phyloP scores from a whole-genome alignment of 2,888 invertebrate genomes.

The Seira ritae region DNA sequence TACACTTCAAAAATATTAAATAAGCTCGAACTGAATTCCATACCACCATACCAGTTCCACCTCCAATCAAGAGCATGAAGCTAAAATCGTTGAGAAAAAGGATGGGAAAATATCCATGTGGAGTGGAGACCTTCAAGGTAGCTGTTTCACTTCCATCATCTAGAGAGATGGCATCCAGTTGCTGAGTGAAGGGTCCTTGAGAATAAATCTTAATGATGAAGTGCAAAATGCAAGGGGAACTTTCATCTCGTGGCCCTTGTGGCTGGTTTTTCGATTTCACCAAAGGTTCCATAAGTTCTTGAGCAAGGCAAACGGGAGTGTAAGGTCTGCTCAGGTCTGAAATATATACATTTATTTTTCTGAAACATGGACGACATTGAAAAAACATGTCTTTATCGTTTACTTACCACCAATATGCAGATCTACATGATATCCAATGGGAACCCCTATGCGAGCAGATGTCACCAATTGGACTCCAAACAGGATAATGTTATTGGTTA shows the following conservation, averaged over 20 bases:
- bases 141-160: slow-evolving; percentile 48
- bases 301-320: slow-evolving; percentile 26
- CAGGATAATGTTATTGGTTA: slow-evolving; percentile 34
- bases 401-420: slow-evolving; percentile 16
- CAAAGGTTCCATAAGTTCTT: neutral
- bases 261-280: neutral
- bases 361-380: neutral
- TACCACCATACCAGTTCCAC: slow-evolving; percentile 33
- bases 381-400: neutral
- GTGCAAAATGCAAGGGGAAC: slow-evolving; percentile 12
- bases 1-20: neutral
- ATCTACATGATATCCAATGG: slow-evolving; percentile 31
- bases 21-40: neutral
- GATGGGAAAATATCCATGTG: slow-evolving; percentile 33
- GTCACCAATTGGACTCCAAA: slow-evolving; percentile 42
- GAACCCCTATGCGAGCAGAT: slow-evolving; percentile 42
- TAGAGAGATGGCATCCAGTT: slow-evolving; percentile 17
- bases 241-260: slow-evolving; percentile 4
- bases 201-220: slow-evolving; percentile 54
- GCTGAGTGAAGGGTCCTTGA: slow-evolving; percentile 20
- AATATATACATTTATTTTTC: neutral
- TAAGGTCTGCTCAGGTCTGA: slow-evolving; percentile 27
- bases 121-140: slow-evolving; percentile 35
- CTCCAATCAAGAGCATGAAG: slow-evolving; percentile 31
- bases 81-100: slow-evolving; percentile 31